These are phyloP conservation scores for Caenorhabditis remanei DNA, from an alignment of 1,140 invertebrate genomes.

Conservation along the genomic window DNA sequence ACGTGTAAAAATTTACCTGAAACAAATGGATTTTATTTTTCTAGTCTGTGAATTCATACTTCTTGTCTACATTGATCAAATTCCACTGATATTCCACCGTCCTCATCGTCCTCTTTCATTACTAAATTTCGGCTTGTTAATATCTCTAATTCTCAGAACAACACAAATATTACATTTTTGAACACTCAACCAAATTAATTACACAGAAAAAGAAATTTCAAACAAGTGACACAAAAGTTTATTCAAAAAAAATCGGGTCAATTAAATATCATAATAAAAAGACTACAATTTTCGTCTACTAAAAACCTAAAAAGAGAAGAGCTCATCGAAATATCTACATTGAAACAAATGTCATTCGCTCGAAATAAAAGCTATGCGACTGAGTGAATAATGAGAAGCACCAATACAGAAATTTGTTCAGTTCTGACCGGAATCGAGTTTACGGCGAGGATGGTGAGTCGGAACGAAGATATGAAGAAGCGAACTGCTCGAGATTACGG, in stretches of 20 bases:
- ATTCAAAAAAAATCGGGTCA: not conserved
- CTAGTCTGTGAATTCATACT: not conserved
- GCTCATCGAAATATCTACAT: constrained; percentile 30
- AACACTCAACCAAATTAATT: too few species aligned
- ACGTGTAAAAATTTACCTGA: constrained; percentile 24
- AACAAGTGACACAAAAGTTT: not conserved
- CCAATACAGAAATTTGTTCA: not conserved
- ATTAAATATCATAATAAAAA: not conserved
- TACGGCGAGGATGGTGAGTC: constrained; percentile 55
- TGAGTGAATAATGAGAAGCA: constrained; percentile 29
- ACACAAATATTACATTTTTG: too few species aligned
- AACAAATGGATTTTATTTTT: not conserved
- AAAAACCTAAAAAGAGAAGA: not conserved
- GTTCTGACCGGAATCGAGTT: not conserved
- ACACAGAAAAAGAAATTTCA: too few species aligned
- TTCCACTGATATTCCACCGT: constrained; percentile 37
- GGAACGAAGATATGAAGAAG: constrained; percentile 46
- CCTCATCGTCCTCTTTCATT: constrained; percentile 24
- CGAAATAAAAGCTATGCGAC: constrained; percentile 12
- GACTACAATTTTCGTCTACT: not conserved
- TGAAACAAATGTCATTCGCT: constrained; percentile 13
- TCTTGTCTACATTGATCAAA: constrained; percentile 38
- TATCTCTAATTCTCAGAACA: too few species aligned
- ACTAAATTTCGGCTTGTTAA: not conserved
- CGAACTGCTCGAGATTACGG: constrained; percentile 59